phyloP scores from a whole-genome alignment of 2,113 vertebrate genomes.

The Coptodon bakossiorum region DNA sequence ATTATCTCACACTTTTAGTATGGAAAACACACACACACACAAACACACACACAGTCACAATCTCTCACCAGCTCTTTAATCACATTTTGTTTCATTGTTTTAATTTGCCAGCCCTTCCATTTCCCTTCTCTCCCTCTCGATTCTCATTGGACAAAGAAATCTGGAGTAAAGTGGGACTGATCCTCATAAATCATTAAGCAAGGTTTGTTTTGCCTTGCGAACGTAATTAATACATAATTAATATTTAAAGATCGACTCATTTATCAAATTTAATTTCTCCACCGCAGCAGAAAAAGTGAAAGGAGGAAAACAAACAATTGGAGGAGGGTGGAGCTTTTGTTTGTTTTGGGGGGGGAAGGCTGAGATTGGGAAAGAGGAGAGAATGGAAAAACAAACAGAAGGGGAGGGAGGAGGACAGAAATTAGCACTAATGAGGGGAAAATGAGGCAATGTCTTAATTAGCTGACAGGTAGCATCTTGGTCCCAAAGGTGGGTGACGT shows the following conservation, averaged over 20 bases:
- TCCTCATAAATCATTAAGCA: slow-evolving; percentile 79
- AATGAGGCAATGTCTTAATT: slow-evolving; percentile 56
- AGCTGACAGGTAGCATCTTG: slow-evolving; percentile 43
- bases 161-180: slow-evolving; percentile 70
- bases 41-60: neutral
- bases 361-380: neutral
- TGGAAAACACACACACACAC: neutral
- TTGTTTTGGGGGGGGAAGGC: neutral
- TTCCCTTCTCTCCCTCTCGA: slow-evolving; percentile 34
- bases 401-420: slow-evolving; percentile 14
- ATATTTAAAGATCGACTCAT: slow-evolving; percentile 81
- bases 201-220: slow-evolving; percentile 78
- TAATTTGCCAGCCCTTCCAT: slow-evolving; percentile 35
- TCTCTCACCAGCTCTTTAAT: neutral
- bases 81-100: slow-evolving; percentile 34
- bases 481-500: slow-evolving; percentile 21
- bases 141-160: slow-evolving; percentile 70
- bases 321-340: neutral
- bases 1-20: neutral
- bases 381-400: slow-evolving; percentile 17
- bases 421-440: slow-evolving; percentile 60
- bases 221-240: slow-evolving; percentile 84
- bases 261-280: slow-evolving; percentile 79
- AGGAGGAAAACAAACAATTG: slow-evolving; percentile 50
- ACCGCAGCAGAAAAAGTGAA: slow-evolving; percentile 51